Conservation (phyloP, 2,888 invertebrate genomes). For the Dynastes maya region DNA sequence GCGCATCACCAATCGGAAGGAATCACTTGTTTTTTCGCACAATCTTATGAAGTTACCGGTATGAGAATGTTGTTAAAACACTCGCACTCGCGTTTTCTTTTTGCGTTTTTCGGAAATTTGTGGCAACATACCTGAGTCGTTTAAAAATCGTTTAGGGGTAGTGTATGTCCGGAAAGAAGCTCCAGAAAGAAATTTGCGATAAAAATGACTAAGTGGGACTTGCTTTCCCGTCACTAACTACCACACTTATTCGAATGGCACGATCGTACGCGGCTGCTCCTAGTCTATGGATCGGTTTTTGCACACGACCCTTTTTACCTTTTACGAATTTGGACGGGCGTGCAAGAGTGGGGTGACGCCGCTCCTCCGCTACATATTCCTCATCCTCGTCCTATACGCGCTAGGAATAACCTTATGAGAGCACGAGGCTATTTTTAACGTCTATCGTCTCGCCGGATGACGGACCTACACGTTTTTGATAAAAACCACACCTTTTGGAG, state of each 20-base stretch:
- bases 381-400: conserved; percentile 9
- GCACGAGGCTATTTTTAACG: conserved; percentile 71
- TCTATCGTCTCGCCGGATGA: conserved; percentile 54
- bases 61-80: conserved; percentile 12
- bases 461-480: conserved; percentile 66
- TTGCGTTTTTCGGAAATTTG: background rate
- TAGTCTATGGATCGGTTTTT: conserved; percentile 76
- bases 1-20: conserved; percentile 12
- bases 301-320: conserved; percentile 74
- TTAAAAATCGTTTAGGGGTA: conserved; percentile 63
- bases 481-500: conserved; percentile 69
- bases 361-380: background rate
- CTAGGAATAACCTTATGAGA: conserved; percentile 73
- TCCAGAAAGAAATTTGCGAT: conserved; percentile 56
- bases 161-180: conserved; percentile 64
- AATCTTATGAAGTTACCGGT: conserved; percentile 5
- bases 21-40: conserved; percentile 6
- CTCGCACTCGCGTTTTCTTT: conserved; percentile 48
- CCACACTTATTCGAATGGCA: conserved; percentile 77
- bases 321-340: conserved; percentile 32
- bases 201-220: conserved; percentile 58
- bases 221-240: conserved; percentile 74
- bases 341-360: conserved; percentile 23
- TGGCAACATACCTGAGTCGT: conserved; percentile 68
- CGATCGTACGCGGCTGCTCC: conserved; percentile 70